phyloP scores from a whole-genome alignment of 2,113 vertebrate genomes.

The Paraplagusia blochii region DNA sequence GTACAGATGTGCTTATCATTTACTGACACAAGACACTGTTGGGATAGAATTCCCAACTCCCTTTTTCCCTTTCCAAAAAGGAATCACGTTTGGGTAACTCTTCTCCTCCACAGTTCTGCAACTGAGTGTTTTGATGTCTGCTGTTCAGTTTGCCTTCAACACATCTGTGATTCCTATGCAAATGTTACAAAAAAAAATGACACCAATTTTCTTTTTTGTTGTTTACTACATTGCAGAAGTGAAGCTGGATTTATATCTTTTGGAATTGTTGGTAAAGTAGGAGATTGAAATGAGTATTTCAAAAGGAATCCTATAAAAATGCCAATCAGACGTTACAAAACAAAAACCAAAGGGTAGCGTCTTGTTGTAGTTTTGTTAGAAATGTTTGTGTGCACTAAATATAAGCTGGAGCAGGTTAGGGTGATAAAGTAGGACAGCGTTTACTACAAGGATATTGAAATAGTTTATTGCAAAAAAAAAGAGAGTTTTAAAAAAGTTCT shows the following conservation, averaged over 20 bases:
- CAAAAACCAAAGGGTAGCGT: too few species aligned
- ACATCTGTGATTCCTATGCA: conserved; percentile 77
- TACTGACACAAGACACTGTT: conserved; percentile 44
- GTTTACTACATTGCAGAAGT: conserved; percentile 6
- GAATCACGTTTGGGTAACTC: conserved; percentile 50
- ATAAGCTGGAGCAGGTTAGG: too few species aligned
- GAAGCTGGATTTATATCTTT: conserved; percentile 42
- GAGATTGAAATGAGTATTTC: neutral
- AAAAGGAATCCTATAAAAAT: too few species aligned
- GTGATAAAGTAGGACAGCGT: too few species aligned
- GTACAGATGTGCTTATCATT: conserved; percentile 53
- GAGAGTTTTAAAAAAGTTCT: too few species aligned
- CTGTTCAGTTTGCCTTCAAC: conserved; percentile 44
- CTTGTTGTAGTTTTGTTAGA: too few species aligned
- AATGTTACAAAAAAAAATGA: conserved; percentile 49
- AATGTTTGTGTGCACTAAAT: too few species aligned
- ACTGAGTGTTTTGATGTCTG: conserved; percentile 21
- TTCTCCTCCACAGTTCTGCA: conserved; percentile 18
- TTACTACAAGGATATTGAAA: too few species aligned
- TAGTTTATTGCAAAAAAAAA: too few species aligned
- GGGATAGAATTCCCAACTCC: conserved; percentile 4
- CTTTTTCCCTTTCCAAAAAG: conserved; percentile 11
- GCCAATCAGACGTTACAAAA: too few species aligned
- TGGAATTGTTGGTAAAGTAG: neutral
- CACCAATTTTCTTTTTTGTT: conserved; percentile 13